A percentile compares a stretch with the other conserved stretches of the same genome.
These are phyloP conservation scores for Nephrotoma appendiculata DNA, from an alignment of 2,888 invertebrate species.

Conservation along the genomic window DNA sequence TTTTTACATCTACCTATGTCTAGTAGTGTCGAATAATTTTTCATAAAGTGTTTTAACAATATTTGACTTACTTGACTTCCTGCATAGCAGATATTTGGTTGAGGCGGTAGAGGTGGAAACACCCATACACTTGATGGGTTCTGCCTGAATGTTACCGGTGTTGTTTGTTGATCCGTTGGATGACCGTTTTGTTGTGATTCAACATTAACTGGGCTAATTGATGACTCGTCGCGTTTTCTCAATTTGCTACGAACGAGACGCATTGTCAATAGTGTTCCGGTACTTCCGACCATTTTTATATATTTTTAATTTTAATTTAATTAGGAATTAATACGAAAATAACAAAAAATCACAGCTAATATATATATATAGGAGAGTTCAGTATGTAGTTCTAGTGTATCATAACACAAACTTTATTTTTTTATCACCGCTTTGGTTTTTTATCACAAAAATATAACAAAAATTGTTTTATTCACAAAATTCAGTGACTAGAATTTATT, in stretches of 20 bases:
- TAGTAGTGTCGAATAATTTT: not conserved
- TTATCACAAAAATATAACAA: not conserved
- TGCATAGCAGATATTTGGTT: conserved; percentile 47
- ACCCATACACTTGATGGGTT: conserved; percentile 57
- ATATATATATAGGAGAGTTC: not conserved
- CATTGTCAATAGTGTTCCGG: conserved; percentile 75
- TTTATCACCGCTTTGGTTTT: conserved; percentile 3
- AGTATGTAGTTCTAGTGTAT: not conserved
- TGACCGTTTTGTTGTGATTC: conserved; percentile 40
- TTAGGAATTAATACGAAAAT: not conserved
- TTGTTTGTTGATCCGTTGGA: conserved; percentile 16
- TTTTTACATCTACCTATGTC: not conserved
- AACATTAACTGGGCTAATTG: conserved; percentile 52
- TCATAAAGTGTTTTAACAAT: not conserved
- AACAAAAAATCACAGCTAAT: conserved; percentile 1
- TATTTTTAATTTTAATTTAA: conserved; percentile 1
- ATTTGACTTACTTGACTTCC: conserved; percentile 60
- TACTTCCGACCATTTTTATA: conserved; percentile 60
- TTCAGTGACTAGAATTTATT: not conserved
- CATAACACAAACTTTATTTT: not conserved
- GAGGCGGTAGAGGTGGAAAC: conserved; percentile 66
- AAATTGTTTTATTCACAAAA: not conserved
- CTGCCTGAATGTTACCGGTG: conserved; percentile 48
- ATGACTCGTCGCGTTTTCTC: conserved; percentile 69
- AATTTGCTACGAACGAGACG: conserved; percentile 85